Base-by-base conservation (phyloP, 2,113 vertebrate genomes). In the Brevimyrus niger region DNA sequence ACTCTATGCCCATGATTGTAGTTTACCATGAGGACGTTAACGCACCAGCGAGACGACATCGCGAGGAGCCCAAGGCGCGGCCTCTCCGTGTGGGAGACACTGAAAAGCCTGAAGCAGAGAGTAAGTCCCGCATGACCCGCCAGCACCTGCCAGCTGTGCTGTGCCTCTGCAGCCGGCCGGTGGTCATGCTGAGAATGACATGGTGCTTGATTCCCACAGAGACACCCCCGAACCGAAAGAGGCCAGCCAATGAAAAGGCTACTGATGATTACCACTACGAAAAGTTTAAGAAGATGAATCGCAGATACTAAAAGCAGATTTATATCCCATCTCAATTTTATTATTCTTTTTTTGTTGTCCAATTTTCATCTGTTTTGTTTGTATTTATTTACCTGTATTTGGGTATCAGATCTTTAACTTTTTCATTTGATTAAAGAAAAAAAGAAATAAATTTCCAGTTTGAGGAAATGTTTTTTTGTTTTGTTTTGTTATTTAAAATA, bases 221-320 rank as follows among this genome's bases (percentile, higher is more conserved):
- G 3, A 96, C 97, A 87, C 97, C 97, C 76, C 97, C 97, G 0
- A 98, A 96, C 92, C 98, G 98, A 90, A 99, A 99, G 91, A 97
- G 98, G 3, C 98, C 98, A 0, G 96, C 97, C 89, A 98, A 98
- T 0, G 98, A 99, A 91, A 99, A 99, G 92, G 98, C 98, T 73
- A 99, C 98, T 0, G 98, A 99, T 35, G 98, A 99, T 92, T 99
- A 99, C 91, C 98, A 99, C 91, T 99, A 99, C 10, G 98, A 99
- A 94, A 99, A 98, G 92, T 99, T 99, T 94, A 99, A 99, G 96
- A 99, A 99, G 96, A 99, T 99, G 98, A 99, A 98, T 89, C 94
- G 98, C 31, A 92, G 98, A 90, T 99, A 99, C 89, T 98, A 89
- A 97, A 47, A 27, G 87, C 8, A 9, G 7, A 50, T 89, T 42